These are phyloP conservation scores for Amyelois transitella DNA, from an alignment of 1,140 invertebrate species.

Conservation along the genomic window DNA sequence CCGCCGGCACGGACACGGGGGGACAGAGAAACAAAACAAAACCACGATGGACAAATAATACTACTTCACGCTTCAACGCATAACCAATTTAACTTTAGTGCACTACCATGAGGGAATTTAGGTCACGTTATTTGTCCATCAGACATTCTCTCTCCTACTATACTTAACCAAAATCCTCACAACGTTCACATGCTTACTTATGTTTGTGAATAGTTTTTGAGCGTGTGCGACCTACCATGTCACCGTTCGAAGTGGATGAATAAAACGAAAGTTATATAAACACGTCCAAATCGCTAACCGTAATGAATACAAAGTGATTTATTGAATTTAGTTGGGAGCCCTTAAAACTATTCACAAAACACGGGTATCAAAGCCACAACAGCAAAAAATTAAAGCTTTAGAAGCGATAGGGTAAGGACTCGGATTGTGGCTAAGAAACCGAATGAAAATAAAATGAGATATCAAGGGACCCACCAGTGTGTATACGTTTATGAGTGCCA, in stretches of 20 bases:
- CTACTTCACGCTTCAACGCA: slow-evolving; percentile 27
- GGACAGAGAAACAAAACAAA: slow-evolving; percentile 74
- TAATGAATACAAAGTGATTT: slow-evolving; percentile 17
- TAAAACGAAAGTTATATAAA: slow-evolving; percentile 16
- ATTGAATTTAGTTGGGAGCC: slow-evolving; percentile 45
- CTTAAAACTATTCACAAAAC: slow-evolving; percentile 73
- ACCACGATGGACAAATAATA: slow-evolving; percentile 75
- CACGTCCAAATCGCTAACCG: slow-evolving; percentile 56
- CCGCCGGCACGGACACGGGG: slow-evolving; percentile 50
- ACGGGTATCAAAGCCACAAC: slow-evolving; percentile 66
- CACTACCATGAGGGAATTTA: slow-evolving; percentile 66
- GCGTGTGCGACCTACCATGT: slow-evolving; percentile 51
- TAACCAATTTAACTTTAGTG: slow-evolving; percentile 23
- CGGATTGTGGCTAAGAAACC: slow-evolving; percentile 63
- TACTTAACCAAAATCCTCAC: slow-evolving; percentile 53
- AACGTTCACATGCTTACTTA: slow-evolving; percentile 72
- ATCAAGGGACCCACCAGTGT: slow-evolving; percentile 80
- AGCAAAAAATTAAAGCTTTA: slow-evolving; percentile 26
- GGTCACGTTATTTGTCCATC: slow-evolving; percentile 68
- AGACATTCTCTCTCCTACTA: slow-evolving; percentile 57
- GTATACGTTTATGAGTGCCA: slow-evolving; percentile 89
- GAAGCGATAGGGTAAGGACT: slow-evolving; percentile 7
- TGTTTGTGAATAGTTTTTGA: slow-evolving; percentile 76
- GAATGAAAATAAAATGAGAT: slow-evolving; percentile 59
- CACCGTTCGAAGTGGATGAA: neutral